A percentile compares a stretch with the other conserved stretches of the same genome.
Evolutionary conservation across 2,797 vertebrate species (phyloP).

Genomic region (Hypotaenidia okinawae): DNA sequence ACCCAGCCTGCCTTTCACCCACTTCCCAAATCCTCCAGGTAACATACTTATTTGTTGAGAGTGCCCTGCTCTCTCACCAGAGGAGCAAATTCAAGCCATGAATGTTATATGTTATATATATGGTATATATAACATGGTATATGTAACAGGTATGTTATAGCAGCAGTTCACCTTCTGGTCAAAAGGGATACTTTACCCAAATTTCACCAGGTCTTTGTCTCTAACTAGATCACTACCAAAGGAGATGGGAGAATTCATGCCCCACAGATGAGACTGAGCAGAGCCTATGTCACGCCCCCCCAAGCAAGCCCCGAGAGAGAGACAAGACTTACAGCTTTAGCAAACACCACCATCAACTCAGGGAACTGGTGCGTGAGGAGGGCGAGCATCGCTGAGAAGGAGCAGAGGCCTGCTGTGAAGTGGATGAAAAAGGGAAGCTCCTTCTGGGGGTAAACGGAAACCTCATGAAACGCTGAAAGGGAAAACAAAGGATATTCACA

Average conservation of each 20-base stretch:
- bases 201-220: not conserved
- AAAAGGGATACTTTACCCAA: not conserved
- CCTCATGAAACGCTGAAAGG: constrained; percentile 93
- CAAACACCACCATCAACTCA: constrained; percentile 97
- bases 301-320: constrained; percentile 15
- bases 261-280: not conserved
- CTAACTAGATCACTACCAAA: not conserved
- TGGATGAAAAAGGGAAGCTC: constrained; percentile 99
- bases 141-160: not conserved
- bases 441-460: constrained; percentile 98
- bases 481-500: constrained; percentile 36
- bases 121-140: too few species aligned
- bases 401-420: constrained; percentile 98
- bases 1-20: not conserved
- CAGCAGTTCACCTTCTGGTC: not conserved
- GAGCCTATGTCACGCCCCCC: not conserved
- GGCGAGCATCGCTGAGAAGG: constrained; percentile 97
- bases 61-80: not conserved
- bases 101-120: too few species aligned
- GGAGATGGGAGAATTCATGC: not conserved
- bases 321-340: constrained; percentile 92
- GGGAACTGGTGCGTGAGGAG: constrained; percentile 99
- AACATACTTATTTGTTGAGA: not conserved
- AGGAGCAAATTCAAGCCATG: not conserved
- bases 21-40: not conserved